Base-by-base conservation (phyloP, 1,140 invertebrate genomes). In the Solenopsis invicta region DNA sequence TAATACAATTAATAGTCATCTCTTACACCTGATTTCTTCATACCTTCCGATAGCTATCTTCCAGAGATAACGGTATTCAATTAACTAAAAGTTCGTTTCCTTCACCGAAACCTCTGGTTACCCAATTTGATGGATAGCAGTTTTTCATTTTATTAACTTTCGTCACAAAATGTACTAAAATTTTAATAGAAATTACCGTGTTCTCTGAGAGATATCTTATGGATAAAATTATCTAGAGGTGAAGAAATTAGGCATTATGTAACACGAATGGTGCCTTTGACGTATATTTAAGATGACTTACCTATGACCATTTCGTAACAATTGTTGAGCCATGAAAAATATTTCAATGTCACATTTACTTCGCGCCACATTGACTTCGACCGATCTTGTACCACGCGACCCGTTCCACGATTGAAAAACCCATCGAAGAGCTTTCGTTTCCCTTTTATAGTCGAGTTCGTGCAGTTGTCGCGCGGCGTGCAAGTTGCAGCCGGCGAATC, bases 401-500 rank as follows among this genome's bases (percentile, higher is more conserved):
- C 2, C 0, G 61, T 67, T 75, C 9, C 41, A 8, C 37, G 37
- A 48, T 75, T 4, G 34, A 80, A 64, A 52, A 76, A 62, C 34
- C 21, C 29, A 29, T 29, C 41, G 6, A 75, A 64, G 76, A 45
- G 81, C 86, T 76, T 78, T 75, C 61, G 62, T 84, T 87, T 87
- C 41, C 69, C 80, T 84, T 75, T 91, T 86, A n/a, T 89, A 95
- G 95, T 95, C 82, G 93, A 95, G 86, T 95, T 95, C 85, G 94
- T 95, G 16, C 94, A 95, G 86, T 89, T 95, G 75, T 95, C 95
- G 37, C 93, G 92, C 64, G 95, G 93, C 59, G 93, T 95, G 16
- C 94, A 95, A 86, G 94, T 94, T 86, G 92, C 94, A 5, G 92
- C 93, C 12, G 94, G 95, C 16, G 95, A 95, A 87, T 94, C 94